A percentile compares a stretch with the other conserved stretches of the same genome.
phyloP scores from a whole-genome alignment of 2,888 invertebrate genomes.

The Pollenia amentaria region DNA sequence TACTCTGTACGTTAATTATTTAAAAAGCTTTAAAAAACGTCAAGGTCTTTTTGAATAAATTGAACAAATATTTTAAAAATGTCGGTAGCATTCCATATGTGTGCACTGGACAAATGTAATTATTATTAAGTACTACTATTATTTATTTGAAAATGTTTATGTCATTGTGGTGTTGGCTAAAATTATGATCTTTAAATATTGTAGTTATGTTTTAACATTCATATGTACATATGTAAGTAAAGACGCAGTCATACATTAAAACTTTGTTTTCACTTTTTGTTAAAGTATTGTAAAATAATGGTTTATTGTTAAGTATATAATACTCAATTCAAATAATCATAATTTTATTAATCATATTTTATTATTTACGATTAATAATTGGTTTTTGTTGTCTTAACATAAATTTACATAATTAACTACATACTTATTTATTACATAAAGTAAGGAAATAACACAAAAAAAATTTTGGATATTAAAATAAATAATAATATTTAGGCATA shows the following conservation, averaged over 20 bases:
- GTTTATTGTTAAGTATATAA: neutral
- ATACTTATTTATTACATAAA: too few relatives aligned
- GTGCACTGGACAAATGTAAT: neutral
- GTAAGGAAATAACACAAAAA: too few relatives aligned
- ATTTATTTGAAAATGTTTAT: slow-evolving; percentile 20
- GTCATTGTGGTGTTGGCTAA: slow-evolving; percentile 27
- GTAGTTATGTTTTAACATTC: neutral
- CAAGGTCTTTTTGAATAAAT: slow-evolving; percentile 32
- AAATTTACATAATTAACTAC: too few relatives aligned
- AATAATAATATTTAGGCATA: too few relatives aligned
- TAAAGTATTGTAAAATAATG: neutral
- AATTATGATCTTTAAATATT: slow-evolving; percentile 29
- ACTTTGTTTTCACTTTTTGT: neutral
- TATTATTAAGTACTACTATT: slow-evolving; percentile 5
- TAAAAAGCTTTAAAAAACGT: neutral
- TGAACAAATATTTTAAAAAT: slow-evolving; percentile 18
- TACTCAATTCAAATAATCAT: neutral
- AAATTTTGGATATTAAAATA: too few relatives aligned
- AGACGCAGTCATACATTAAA: neutral
- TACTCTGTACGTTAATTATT: too few relatives aligned
- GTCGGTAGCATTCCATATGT: slow-evolving; percentile 9
- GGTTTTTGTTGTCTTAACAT: neutral
- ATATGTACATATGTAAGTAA: neutral
- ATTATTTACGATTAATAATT: neutral
- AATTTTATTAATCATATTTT: too few relatives aligned